Evolutionary conservation across 2,797 vertebrate species (phyloP).

Genomic region (Passerculus sandwichensis): DNA sequence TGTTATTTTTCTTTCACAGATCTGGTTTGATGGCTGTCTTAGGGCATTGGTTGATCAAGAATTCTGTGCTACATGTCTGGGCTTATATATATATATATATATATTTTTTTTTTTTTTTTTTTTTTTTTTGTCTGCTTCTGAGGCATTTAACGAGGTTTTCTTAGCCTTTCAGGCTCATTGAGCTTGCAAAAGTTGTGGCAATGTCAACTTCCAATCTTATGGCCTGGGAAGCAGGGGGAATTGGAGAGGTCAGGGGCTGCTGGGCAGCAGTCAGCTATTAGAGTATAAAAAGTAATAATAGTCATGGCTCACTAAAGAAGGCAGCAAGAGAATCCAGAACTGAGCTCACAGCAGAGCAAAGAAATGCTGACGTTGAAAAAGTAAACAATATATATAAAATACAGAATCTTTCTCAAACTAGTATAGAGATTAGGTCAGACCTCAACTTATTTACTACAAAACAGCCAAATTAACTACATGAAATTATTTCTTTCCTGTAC

Average conservation of each 20-base stretch:
- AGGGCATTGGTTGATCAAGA: not conserved
- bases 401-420: slow-evolving; percentile 34
- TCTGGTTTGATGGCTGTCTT: not conserved
- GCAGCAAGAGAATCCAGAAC: slow-evolving; percentile 52
- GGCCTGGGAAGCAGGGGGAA: slow-evolving; percentile 56
- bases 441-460: slow-evolving; percentile 39
- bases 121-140: not conserved
- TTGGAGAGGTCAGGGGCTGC: slow-evolving; percentile 50
- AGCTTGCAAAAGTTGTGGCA: slow-evolving; percentile 62
- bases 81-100: not conserved
- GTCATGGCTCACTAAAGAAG: slow-evolving; percentile 25
- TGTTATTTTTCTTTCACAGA: not conserved
- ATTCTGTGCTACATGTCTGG: not conserved
- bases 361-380: slow-evolving; percentile 56
- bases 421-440: slow-evolving; percentile 38
- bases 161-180: slow-evolving; percentile 65
- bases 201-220: slow-evolving; percentile 65
- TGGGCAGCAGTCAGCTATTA: slow-evolving; percentile 62
- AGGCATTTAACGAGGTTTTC: slow-evolving; percentile 63
- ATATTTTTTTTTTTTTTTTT: not conserved
- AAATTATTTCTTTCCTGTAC: not conserved
- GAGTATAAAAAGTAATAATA: slow-evolving; percentile 54
- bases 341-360: slow-evolving; percentile 4
- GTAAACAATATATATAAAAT: slow-evolving; percentile 39
- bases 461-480: slow-evolving; percentile 23